These are phyloP conservation scores for Hydractinia echinata DNA, from an alignment of 30 jellyfish, hydroid and myxozoan species.

Conservation along the genomic window DNA sequence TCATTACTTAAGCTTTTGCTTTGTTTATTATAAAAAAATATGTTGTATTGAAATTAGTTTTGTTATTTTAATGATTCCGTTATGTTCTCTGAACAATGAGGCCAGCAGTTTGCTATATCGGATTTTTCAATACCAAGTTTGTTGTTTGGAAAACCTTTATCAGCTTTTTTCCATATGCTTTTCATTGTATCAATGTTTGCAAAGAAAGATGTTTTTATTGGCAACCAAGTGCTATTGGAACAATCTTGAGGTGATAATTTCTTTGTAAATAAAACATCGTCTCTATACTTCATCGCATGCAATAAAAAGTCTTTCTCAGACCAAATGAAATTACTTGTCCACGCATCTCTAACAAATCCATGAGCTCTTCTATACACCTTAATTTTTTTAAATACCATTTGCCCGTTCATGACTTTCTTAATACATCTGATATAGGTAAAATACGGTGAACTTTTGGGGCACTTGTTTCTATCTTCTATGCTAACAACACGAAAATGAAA, in stretches of 20 bases:
- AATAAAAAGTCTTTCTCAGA: conserved; percentile 13
- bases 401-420: background rate
- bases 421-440: conserved; percentile 1
- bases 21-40: too few species aligned
- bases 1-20: too few species aligned
- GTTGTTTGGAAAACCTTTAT: background rate
- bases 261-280: conserved; percentile 12
- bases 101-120: conserved; percentile 24
- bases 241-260: conserved; percentile 6
- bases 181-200: conserved; percentile 4
- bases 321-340: conserved; percentile 25
- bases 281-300: conserved; percentile 26
- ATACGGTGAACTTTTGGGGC: background rate
- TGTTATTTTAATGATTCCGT: background rate
- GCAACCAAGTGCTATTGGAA: conserved; percentile 7
- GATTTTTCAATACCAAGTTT: background rate
- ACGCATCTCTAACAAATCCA: conserved; percentile 24
- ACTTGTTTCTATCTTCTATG: background rate
- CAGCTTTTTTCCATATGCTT: conserved; percentile 11
- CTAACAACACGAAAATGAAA: background rate
- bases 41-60: too few species aligned
- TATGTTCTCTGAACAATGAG: conserved; percentile 17
- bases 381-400: background rate
- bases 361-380: conserved; percentile 14
- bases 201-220: background rate